Evolutionary conservation across 2,113 vertebrate genomes (phyloP), one percentile per base, ranked within the genome.

Genomic region (Prunella himalayana): DNA sequence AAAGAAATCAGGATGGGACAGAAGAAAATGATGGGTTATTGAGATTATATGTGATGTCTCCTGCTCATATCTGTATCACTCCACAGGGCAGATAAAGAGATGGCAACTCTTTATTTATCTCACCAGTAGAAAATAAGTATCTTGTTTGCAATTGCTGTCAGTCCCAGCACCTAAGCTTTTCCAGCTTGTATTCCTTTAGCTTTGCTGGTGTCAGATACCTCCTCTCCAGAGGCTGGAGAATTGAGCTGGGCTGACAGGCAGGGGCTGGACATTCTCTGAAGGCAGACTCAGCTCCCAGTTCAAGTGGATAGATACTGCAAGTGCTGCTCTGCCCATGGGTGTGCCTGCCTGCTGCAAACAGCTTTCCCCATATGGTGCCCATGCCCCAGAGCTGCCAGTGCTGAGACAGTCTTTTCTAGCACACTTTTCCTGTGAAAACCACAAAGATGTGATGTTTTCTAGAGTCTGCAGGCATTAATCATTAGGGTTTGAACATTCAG

Each of bases 391-490:
- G 39, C 57, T 42, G 7, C 41, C 61, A 57, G 15, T 1, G 3
- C 82, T 91, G 54, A 95, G 45, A 51, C 59, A 87, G 75, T 63
- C 37, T 51, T 69, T 71, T 84, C 45, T 65, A 65, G n/a, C 45
- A 21, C 9, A 13, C 50, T 90, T 69, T 91, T 96, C 70, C 94
- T 85, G 94, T 69, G 63, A 13, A 69, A 96, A 95, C 85, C 79
- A 86, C 92, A 66, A 27, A 82, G 66, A 25, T 13, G 15, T 94
- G 66, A 25, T 13, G 15, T 94, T 91, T 94, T 91, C 53, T 82
- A 85, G 85, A 94, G 42, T 25, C 47, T 88, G 33, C 3, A 14
- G 66, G 51, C 30, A 51, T 35, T 66, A 83, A n/a, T 95, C 39
- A 77, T 15, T 25, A 83, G 7, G 6, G 33, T 81, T 91, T 73